Percentiles rank a stretch among this genome's conserved stretches.
Evolutionary conservation across 2,797 vertebrate genomes (phyloP).

Genomic region (Spheniscus humboldti): DNA sequence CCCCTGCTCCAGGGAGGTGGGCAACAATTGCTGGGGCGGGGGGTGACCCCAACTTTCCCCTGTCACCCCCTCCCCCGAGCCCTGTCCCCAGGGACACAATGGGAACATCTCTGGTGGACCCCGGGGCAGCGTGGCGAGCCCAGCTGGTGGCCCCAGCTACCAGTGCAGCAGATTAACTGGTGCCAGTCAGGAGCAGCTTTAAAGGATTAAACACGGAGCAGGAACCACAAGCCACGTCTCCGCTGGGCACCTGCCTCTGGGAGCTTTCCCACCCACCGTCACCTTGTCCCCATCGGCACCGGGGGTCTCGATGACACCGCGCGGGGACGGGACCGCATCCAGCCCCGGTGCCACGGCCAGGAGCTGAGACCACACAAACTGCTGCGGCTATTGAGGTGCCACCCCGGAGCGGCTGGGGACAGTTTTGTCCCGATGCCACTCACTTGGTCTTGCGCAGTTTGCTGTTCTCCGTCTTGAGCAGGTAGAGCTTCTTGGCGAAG

Average conservation of each 20-base stretch:
- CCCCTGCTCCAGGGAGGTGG: neutral
- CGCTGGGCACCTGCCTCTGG: neutral
- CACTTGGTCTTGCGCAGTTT: constrained; percentile 94
- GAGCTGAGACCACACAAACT: neutral
- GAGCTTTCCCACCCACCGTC: neutral
- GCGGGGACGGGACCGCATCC: rapidly evolving
- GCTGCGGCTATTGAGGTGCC: rapidly evolving
- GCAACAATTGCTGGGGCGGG: neutral
- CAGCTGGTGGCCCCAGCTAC: neutral
- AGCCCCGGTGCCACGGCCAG: neutral
- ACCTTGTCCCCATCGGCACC: neutral
- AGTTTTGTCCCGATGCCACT: constrained; percentile 31
- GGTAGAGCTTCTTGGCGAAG: constrained; percentile 96
- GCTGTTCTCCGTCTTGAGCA: constrained; percentile 95
- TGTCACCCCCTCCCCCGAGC: neutral
- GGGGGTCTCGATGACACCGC: neutral
- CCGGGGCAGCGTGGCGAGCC: neutral
- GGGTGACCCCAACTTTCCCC: neutral
- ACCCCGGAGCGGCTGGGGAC: rapidly evolving
- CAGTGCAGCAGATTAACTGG: constrained; percentile 30
- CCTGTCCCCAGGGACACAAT: neutral
- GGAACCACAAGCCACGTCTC: neutral
- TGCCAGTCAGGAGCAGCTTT: constrained; percentile 16
- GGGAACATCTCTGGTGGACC: neutral
- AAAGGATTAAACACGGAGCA: neutral